These are phyloP conservation scores for Drosophila siamana DNA, from an alignment of 2,888 invertebrate species.

Conservation along the genomic window DNA sequence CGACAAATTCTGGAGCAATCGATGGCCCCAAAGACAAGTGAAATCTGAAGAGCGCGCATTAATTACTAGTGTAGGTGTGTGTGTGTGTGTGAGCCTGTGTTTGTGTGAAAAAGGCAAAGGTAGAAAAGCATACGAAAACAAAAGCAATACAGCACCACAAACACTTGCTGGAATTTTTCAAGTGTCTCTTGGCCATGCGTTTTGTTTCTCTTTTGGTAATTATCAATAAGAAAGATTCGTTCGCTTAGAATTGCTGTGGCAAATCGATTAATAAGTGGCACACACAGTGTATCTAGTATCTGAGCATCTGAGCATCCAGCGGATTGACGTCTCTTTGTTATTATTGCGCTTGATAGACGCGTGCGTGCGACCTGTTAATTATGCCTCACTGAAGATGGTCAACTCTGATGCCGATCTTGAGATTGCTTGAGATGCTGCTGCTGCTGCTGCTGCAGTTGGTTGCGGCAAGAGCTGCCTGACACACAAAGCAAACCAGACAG, in stretches of 20 bases:
- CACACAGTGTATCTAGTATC: constrained; percentile 44
- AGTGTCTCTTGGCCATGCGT: constrained; percentile 37
- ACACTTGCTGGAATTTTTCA: constrained; percentile 43
- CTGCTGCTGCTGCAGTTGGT: constrained; percentile 48
- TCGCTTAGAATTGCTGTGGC: constrained; percentile 40
- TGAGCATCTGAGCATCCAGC: constrained; percentile 29
- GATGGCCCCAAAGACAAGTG: constrained; percentile 71
- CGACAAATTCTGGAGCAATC: constrained; percentile 76
- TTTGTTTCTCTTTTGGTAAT: constrained; percentile 26
- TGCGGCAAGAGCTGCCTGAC: constrained; percentile 35
- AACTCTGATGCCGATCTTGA: constrained; percentile 7
- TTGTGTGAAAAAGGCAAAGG: constrained; percentile 41
- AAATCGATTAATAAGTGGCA: constrained; percentile 79
- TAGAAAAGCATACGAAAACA: constrained; percentile 45
- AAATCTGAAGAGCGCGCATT: constrained; percentile 69
- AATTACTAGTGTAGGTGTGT: constrained; percentile 49
- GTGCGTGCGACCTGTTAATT: constrained; percentile 69
- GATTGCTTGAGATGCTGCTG: neutral
- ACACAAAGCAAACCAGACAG: constrained; percentile 47
- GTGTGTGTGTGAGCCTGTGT: constrained; percentile 8
- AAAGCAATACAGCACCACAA: constrained; percentile 32
- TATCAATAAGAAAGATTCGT: constrained; percentile 42
- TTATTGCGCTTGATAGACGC: constrained; percentile 24
- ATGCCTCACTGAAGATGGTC: constrained; percentile 69
- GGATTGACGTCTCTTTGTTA: constrained; percentile 31